A percentile compares a stretch with the other conserved stretches of the same genome.
phyloP scores from a whole-genome alignment of 2,113 vertebrate genomes.

The Antechinus flavipes region DNA sequence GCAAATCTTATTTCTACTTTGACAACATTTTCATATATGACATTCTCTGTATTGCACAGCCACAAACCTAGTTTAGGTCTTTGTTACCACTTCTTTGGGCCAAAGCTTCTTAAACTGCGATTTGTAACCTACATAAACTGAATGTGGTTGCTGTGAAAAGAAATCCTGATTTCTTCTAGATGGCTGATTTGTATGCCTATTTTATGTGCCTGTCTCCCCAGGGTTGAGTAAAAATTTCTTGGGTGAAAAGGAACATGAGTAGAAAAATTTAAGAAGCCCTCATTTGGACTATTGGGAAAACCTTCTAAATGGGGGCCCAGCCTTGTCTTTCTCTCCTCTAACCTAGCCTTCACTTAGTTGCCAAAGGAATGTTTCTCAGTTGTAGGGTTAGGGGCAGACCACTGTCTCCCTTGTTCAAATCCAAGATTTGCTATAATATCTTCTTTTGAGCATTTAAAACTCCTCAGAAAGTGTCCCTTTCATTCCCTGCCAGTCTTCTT shows the following conservation, averaged over 20 bases:
- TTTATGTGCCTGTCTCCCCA: no score
- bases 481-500: not conserved
- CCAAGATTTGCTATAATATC: not conserved
- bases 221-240: no score
- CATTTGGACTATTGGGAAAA: no score
- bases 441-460: not conserved
- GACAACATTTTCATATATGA: not conserved
- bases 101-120: not conserved
- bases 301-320: not conserved
- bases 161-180: no score
- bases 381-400: not conserved
- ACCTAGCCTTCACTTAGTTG: not conserved
- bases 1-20: not conserved
- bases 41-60: not conserved
- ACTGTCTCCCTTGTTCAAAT: not conserved
- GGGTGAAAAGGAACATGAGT: no score
- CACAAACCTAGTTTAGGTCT: not conserved
- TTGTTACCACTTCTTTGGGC: not conserved
- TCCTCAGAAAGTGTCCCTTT: not conserved
- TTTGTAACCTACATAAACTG: no score
- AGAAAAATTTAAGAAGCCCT: no score
- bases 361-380: not conserved
- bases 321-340: not conserved
- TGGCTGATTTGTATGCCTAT: no score
- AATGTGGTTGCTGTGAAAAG: no score